phyloP scores from a whole-genome alignment of 2,113 vertebrate genomes.

The Psephotus haematonotus region DNA sequence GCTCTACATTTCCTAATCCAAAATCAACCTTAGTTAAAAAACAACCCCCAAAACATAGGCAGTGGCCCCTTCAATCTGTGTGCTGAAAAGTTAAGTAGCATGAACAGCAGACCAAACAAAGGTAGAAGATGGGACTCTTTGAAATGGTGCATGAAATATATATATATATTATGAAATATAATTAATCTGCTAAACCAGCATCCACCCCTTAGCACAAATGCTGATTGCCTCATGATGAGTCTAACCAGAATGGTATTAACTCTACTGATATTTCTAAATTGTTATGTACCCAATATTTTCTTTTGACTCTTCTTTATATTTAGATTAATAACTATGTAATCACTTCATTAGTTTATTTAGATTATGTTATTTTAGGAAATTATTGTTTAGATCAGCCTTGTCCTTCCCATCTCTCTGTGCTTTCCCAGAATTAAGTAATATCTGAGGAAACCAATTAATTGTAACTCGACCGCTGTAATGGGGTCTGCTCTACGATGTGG shows the following conservation, averaged over 20 bases:
- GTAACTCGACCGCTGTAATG: constrained; percentile 41
- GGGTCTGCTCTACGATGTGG: constrained; percentile 58
- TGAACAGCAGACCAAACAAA: background rate
- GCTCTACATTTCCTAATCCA: background rate
- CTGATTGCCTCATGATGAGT: constrained; percentile 24
- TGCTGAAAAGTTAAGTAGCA: background rate
- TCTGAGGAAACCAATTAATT: constrained; percentile 77
- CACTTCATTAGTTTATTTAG: constrained; percentile 71
- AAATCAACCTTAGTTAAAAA: background rate
- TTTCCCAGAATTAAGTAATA: constrained; percentile 63
- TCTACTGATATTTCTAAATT: background rate
- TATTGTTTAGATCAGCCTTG: constrained; percentile 43
- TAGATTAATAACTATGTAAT: constrained; percentile 59
- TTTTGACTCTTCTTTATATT: constrained; percentile 31
- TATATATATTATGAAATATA: constrained; percentile 4
- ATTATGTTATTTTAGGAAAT: constrained; percentile 65
- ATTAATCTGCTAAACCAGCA: background rate
- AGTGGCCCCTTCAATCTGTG: background rate
- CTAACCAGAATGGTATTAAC: constrained; percentile 10
- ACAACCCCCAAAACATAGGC: background rate
- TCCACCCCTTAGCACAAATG: background rate
- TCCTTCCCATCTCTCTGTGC: constrained; percentile 27
- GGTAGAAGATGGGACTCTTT: background rate
- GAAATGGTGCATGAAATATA: background rate
- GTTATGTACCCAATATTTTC: constrained; percentile 21